Evolutionary conservation across 2,888 invertebrate species (phyloP), one percentile per base, ranked within the genome.

Genomic region (Ophion slaviceki): DNA sequence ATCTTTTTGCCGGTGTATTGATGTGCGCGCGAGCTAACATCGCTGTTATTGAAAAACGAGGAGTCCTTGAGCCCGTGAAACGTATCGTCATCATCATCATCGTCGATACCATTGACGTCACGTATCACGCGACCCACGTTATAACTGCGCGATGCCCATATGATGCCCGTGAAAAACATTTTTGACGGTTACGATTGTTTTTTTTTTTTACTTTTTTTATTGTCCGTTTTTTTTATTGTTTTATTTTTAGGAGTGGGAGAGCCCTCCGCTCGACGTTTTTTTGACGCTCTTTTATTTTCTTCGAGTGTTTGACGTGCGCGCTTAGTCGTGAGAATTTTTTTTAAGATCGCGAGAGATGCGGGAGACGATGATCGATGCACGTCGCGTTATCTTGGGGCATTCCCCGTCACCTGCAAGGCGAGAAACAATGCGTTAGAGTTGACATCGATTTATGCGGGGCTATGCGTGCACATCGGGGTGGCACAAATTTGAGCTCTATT

Each of bases 21-120:
- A 77, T 75, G 75, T 86, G 81, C 89, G 88, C 86, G 87, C 82
- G 90, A 90, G 91, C 89, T 89, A 92, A 91, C 93, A 93, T 93
- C 88, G 90, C 92, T 90, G 80, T 90, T 88, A 77, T 83, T 82
- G 87, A 59, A 66, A 72, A 80, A n/a, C 20, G 76, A 82, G 70
- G 70, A 66, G 82, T 70, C 61, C 62, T 67, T 59, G 61, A 59
- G 66, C 59, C 67, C 62, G 62, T 47, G 11, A 14, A 14, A 47
- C 68, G 82, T 82, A 36, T 79, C 82, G 66, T 84, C 78, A 79
- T 84, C 82, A 76, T 84, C 78, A 76, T 84, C 82, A 80, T 85
- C 77, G 80, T 85, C 82, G 72, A 79, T 80, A 28, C 59, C 67
- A 45, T n/a, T 68, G 36, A 66, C 79, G 82, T 82, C 79, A 82